phyloP scores from a whole-genome alignment of 2,113 vertebrate species.

The Litocranius walleri region DNA sequence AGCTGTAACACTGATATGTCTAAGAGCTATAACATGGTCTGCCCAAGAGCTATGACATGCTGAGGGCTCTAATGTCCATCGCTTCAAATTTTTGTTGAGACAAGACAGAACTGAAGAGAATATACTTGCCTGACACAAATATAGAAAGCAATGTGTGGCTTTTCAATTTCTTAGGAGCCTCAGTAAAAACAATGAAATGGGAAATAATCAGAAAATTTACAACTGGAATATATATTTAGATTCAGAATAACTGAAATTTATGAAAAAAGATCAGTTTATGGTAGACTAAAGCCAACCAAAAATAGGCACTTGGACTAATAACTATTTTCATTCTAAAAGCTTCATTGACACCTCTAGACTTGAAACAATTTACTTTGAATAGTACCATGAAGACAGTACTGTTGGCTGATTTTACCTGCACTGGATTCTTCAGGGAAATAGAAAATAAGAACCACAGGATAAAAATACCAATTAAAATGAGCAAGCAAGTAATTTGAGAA shows the following conservation, averaged over 20 bases:
- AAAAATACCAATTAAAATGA: neutral
- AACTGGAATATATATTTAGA: neutral
- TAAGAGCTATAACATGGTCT: neutral
- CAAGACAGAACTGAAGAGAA: neutral
- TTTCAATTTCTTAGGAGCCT: slow-evolving; percentile 20
- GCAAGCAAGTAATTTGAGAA: neutral
- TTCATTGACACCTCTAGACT: neutral
- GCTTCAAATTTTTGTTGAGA: neutral
- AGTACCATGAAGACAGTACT: neutral
- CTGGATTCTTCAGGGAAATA: neutral
- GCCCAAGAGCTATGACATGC: neutral
- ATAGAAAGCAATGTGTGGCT: slow-evolving; percentile 1
- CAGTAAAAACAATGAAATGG: neutral
- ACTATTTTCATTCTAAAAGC: neutral
- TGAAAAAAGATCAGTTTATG: neutral
- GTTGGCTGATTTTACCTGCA: neutral
- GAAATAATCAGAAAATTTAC: slow-evolving; percentile 16
- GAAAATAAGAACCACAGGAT: neutral
- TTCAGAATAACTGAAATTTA: slow-evolving; percentile 3
- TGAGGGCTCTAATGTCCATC: neutral
- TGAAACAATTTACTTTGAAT: neutral
- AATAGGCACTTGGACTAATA: neutral
- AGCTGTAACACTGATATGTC: neutral
- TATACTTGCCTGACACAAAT: neutral
- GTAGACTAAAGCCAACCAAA: neutral